Percentiles rank a stretch among this genome's conserved stretches.
Conservation (phyloP, 2,113 vertebrate genomes). For the Arenaria interpres region DNA sequence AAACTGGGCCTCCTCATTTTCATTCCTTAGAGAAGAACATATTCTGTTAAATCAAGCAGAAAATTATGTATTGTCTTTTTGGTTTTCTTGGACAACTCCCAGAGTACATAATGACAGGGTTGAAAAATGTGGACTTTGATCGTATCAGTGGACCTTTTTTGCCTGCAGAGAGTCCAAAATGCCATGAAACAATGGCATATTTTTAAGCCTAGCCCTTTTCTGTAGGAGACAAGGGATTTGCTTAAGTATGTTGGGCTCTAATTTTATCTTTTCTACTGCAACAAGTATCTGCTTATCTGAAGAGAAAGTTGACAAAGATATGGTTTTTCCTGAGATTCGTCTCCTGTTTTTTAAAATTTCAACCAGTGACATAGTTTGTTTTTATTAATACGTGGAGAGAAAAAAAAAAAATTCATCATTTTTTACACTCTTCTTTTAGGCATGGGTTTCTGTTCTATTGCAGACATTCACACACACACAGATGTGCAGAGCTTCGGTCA, state of each 20-base stretch:
- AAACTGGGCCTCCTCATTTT: conserved; percentile 46
- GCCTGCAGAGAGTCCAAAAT: conserved; percentile 1
- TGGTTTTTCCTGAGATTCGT: not conserved
- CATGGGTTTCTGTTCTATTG: not conserved
- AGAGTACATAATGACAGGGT: conserved; percentile 21
- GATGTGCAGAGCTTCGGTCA: not conserved
- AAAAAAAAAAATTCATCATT: not conserved
- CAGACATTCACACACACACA: not conserved
- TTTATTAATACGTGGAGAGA: not conserved
- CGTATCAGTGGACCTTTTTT: not conserved
- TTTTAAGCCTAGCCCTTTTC: conserved; percentile 15
- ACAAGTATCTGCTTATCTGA: not conserved
- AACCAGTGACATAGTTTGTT: not conserved
- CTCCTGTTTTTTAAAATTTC: not conserved
- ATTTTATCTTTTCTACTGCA: conserved; percentile 3
- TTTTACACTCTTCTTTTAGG: not conserved
- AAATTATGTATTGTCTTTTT: conserved; percentile 57
- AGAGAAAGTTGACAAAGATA: not conserved
- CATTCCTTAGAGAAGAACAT: conserved; percentile 43
- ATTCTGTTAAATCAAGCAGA: conserved; percentile 48
- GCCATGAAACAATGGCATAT: not conserved
- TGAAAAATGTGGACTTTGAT: conserved; percentile 47
- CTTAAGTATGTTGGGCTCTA: not conserved
- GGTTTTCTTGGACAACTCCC: conserved; percentile 33
- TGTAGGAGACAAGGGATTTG: conserved; percentile 9